Conservation (phyloP, 2,888 invertebrate species). For the Lithosia quadra region DNA sequence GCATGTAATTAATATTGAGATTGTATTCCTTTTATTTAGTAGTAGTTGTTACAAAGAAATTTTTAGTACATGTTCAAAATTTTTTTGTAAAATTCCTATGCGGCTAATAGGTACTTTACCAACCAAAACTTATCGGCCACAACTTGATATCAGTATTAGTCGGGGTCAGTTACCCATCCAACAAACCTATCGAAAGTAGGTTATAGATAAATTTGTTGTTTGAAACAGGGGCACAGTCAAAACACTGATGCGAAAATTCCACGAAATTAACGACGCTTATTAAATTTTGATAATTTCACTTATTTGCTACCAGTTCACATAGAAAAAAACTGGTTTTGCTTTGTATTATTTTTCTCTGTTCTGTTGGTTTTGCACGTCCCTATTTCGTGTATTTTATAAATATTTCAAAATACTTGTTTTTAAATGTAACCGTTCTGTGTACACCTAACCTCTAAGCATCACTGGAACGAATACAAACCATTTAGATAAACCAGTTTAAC, state of each 20-base stretch:
- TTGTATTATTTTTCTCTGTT: background rate
- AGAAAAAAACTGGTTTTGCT: too few species aligned
- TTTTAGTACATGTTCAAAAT: too few species aligned
- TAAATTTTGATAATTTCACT: constrained; percentile 6
- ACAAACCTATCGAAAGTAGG: constrained; percentile 35
- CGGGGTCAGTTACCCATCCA: constrained; percentile 28
- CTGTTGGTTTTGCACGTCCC: background rate
- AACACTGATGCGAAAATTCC: background rate
- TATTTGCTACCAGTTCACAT: background rate
- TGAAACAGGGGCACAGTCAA: background rate
- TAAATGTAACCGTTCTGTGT: background rate
- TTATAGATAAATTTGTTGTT: constrained; percentile 29
- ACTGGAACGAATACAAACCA: background rate
- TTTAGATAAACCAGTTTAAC: constrained; percentile 3
- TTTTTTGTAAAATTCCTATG: too few species aligned
- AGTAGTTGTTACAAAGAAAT: background rate
- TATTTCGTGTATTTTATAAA: background rate
- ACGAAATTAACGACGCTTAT: constrained; percentile 4
- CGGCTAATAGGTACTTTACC: background rate
- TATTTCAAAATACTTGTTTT: background rate
- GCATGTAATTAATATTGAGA: background rate
- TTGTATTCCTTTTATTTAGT: background rate
- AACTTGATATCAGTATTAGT: constrained; percentile 24
- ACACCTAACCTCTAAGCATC: background rate
- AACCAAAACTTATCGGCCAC: constrained; percentile 12